A percentile compares a stretch with the other conserved stretches of the same genome.
Conservation (phyloP, 92 coral and sea anemone genomes). For the Zoanthus sociatus region DNA sequence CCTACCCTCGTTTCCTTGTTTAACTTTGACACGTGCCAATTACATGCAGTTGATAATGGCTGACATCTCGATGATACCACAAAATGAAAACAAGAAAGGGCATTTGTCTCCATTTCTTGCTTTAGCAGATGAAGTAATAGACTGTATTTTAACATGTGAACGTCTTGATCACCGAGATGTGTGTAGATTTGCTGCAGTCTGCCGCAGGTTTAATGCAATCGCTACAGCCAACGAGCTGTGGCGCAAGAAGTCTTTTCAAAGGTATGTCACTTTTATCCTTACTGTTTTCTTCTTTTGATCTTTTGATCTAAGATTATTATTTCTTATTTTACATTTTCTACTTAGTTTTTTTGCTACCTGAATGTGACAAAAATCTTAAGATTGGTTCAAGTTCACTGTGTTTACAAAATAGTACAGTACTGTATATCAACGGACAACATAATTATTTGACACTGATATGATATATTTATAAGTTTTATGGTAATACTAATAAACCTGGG, state of each 20-base stretch:
- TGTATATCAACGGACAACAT: no score
- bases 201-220: constrained; percentile 70
- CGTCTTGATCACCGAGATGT: constrained; percentile 73
- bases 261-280: constrained; percentile 47
- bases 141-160: constrained; percentile 73
- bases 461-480: no score
- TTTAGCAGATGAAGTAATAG: constrained; percentile 89
- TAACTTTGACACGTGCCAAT: background rate
- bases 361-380: no score
- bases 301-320: background rate
- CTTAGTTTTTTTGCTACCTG: no score
- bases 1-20: background rate
- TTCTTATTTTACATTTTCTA: no score
- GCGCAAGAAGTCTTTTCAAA: constrained; percentile 69
- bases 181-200: constrained; percentile 77
- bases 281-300: background rate
- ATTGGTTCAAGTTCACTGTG: no score
- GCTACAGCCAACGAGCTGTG: constrained; percentile 78
- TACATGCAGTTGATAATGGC: background rate
- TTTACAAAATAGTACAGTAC: no score
- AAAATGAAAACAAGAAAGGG: constrained; percentile 25
- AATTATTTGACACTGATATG: no score
- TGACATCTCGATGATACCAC: constrained; percentile 5
- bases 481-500: no score
- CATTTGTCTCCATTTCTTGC: constrained; percentile 40